Conservation (phyloP, 1,140 invertebrate genomes). For the Eufriesea mexicana region DNA sequence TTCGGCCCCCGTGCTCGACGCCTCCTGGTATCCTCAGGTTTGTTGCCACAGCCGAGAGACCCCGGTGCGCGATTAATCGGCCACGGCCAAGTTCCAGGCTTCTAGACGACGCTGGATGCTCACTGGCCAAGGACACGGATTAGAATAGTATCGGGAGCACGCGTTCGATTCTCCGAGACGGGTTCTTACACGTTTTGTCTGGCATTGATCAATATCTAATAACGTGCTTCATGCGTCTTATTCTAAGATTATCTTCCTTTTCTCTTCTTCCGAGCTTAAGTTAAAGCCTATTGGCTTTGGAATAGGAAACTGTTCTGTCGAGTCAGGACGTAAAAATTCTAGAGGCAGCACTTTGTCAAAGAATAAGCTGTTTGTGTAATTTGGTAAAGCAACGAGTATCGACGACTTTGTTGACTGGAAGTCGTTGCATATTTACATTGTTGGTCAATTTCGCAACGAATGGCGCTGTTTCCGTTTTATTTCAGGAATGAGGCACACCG, state of each 20-base stretch:
- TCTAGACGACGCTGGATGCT: background rate
- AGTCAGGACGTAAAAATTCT: background rate
- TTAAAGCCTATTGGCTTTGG: too few species aligned
- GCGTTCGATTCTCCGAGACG: constrained; percentile 14
- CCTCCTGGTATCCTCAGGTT: constrained; percentile 21
- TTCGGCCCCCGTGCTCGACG: constrained; percentile 6
- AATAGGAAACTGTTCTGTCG: background rate
- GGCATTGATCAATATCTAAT: background rate
- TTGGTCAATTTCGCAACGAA: background rate
- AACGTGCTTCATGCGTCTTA: background rate
- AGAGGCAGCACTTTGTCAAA: background rate
- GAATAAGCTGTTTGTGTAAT: background rate
- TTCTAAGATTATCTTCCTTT: too few species aligned
- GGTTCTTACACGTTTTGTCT: background rate
- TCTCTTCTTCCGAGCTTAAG: background rate
- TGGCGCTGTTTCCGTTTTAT: background rate
- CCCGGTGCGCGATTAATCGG: constrained; percentile 53
- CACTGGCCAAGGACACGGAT: constrained; percentile 52
- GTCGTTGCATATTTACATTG: background rate
- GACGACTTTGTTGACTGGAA: background rate
- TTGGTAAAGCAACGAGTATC: background rate
- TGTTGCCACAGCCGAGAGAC: constrained; percentile 38
- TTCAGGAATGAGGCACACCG: background rate
- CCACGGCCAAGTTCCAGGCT: constrained; percentile 54
- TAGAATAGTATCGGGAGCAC: constrained; percentile 56